Conservation (phyloP, 2,888 invertebrate species). For the Parnassius mnemosyne region DNA sequence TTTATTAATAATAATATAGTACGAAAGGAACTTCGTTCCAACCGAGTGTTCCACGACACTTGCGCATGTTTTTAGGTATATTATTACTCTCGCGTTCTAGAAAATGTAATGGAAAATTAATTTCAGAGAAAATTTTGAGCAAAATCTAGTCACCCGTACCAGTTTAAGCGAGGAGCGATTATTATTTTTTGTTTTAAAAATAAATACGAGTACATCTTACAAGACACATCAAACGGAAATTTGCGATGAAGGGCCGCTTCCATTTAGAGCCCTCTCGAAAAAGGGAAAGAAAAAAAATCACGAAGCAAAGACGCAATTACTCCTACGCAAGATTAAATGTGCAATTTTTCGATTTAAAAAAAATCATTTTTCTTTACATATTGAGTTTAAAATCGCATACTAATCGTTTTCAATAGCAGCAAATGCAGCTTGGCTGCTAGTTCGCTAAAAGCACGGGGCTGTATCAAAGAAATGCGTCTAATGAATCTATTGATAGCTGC, state of each 20-base stretch:
- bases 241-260: constrained; percentile 42
- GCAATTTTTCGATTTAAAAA: constrained; percentile 23
- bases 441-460: constrained; percentile 68
- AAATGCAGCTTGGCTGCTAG: constrained; percentile 43
- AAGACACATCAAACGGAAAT: constrained; percentile 53
- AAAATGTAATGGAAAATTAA: too few species aligned
- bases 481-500: constrained; percentile 77
- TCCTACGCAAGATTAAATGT: constrained; percentile 49
- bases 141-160: constrained; percentile 4
- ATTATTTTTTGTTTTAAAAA: constrained; percentile 26
- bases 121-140: background rate
- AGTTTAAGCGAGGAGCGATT: constrained; percentile 8
- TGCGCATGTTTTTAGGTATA: too few species aligned
- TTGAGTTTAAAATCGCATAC: constrained; percentile 44
- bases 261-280: constrained; percentile 52
- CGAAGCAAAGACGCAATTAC: constrained; percentile 75
- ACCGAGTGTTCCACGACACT: too few species aligned
- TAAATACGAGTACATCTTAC: constrained; percentile 44
- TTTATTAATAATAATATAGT: too few species aligned
- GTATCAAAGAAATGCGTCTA: constrained; percentile 79
- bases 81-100: too few species aligned
- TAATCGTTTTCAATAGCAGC: constrained; percentile 28
- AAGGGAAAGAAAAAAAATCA: constrained; percentile 59
- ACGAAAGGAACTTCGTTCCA: too few species aligned
- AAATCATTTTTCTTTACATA: constrained; percentile 11